Conservation (phyloP, 2,888 invertebrate species). For the Arrhopalites spinosus region DNA sequence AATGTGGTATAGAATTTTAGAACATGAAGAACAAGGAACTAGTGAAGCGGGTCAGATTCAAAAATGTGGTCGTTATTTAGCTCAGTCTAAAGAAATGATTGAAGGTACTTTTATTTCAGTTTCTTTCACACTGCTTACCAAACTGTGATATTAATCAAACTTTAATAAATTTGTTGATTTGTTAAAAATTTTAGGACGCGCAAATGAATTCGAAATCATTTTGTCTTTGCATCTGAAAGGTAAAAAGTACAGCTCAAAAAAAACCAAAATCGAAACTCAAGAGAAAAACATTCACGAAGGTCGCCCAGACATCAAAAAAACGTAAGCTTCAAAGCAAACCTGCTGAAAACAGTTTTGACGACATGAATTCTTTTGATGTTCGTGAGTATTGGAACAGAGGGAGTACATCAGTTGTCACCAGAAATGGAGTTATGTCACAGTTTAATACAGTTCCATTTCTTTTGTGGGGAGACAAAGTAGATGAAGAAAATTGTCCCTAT, state of each 20-base stretch:
- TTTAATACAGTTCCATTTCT: background rate
- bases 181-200: too few species aligned
- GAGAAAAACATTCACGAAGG: background rate
- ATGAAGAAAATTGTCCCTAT: background rate
- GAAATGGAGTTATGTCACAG: background rate
- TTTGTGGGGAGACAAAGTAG: background rate
- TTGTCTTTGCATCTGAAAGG: too few species aligned
- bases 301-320: background rate
- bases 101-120: background rate
- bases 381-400: background rate
- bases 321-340: background rate
- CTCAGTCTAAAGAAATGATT: background rate
- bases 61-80: background rate
- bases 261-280: background rate
- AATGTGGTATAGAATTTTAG: background rate
- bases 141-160: too few species aligned
- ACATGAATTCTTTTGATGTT: background rate
- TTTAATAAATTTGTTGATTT: background rate
- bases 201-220: too few species aligned
- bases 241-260: too few species aligned
- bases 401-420: background rate
- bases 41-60: background rate
- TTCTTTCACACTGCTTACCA: too few species aligned
- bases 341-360: background rate
- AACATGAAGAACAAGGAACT: background rate